Percentiles rank a stretch among this genome's conserved stretches.
These are phyloP conservation scores for Trachymyrmex septentrionalis DNA, from an alignment of 1,140 invertebrate species.

Conservation along the genomic window DNA sequence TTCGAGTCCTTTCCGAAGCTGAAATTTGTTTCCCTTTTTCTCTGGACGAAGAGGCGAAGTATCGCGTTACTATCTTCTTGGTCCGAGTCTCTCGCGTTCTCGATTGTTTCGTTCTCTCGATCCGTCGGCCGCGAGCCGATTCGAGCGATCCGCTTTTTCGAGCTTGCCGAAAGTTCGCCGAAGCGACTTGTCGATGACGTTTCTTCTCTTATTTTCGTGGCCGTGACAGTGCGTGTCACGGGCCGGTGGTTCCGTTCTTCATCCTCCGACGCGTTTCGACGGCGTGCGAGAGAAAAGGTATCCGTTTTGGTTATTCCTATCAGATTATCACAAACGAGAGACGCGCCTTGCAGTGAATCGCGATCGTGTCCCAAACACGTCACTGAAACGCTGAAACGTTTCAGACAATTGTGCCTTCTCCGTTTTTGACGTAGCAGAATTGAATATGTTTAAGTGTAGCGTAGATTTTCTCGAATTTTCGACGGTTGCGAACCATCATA, in stretches of 20 bases:
- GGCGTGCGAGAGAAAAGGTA: slow-evolving; percentile 54
- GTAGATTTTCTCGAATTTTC: not conserved
- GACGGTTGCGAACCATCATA: not conserved
- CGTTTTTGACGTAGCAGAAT: not conserved
- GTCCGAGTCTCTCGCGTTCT: not conserved
- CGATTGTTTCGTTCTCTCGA: slow-evolving; percentile 43
- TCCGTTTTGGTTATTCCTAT: slow-evolving; percentile 13
- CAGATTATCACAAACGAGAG: not conserved
- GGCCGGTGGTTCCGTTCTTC: slow-evolving; percentile 78
- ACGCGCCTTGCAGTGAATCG: not conserved
- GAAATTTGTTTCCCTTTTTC: not conserved
- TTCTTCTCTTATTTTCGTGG: slow-evolving; percentile 41
- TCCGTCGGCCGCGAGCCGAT: slow-evolving; percentile 25
- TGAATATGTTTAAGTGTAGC: not conserved
- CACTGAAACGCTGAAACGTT: not conserved
- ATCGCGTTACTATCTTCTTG: slow-evolving; percentile 35
- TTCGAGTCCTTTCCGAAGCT: slow-evolving; percentile 6
- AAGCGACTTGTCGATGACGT: slow-evolving; percentile 12
- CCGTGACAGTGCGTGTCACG: slow-evolving; percentile 71
- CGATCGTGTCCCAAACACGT: not conserved
- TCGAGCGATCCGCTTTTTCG: slow-evolving; percentile 16
- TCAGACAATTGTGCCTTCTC: not conserved
- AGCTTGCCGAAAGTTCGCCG: not conserved
- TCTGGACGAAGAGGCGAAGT: not conserved
- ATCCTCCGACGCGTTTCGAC: slow-evolving; percentile 58